Evolutionary conservation across 1,140 invertebrate species (phyloP), one percentile per base, ranked within the genome.

Genomic region (Dendroctonus ponderosae): DNA sequence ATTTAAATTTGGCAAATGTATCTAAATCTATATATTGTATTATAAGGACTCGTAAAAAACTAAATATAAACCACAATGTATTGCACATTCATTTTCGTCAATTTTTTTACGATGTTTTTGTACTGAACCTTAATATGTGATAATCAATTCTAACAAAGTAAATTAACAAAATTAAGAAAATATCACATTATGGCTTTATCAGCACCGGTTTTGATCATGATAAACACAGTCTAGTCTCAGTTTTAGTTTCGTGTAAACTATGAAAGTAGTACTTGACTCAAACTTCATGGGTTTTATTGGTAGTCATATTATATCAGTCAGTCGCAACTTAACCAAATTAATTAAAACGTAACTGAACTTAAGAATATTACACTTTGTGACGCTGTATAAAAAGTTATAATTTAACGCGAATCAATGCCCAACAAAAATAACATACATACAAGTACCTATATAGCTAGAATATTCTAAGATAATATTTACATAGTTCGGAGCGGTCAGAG

Each of bases 101-200:
- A 26, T 26, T 26, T 26, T 26, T 26, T 26, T 26, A 26, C 26
- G 26, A 66, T 56, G 62, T 66, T 73, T 75, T 77, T 75, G 74
- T 77, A 77, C 75, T 76, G 74, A 72, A 75, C 69, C 70, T 54
- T 54, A 68, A 26, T 60, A 73, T 75, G 71, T 70, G 71, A 74
- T 68, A 76, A 73, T 74, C 69, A 63, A 72, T 69, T 72, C 70
- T 68, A 74, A 74, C 71, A 74, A 26, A 75, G 70, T 71, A 74
- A 76, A 76, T 69, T 67, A 75, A 76, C 72, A 71, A 76, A 73
- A 76, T 72, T 72, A 74, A 74, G 72, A 68, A 70, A 75, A 72
- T 74, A 76, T 75, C 74, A 76, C 74, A 76, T 73, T 74, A 67
- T 67, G 70, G 72, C 70, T 70, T 68, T 72, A 56, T 74, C 72